A percentile compares a stretch with the other conserved stretches of the same genome.
Evolutionary conservation across 2,888 invertebrate species (phyloP).

Genomic region (Strigamia crassipes): DNA sequence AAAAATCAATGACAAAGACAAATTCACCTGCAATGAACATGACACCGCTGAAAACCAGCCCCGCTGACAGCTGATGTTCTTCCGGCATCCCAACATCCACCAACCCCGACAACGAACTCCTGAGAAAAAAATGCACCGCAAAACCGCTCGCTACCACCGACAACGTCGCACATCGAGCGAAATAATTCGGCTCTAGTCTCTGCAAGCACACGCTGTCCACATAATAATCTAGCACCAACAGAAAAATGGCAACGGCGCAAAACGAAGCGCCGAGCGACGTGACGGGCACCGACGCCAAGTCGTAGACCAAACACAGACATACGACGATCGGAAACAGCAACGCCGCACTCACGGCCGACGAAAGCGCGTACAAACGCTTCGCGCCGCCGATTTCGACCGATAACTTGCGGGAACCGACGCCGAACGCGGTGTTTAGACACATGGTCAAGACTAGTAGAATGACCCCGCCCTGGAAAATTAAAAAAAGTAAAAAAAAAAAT

Average conservation of each 20-base stretch:
- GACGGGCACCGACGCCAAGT: conserved; percentile 54
- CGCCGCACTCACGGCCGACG: conserved; percentile 59
- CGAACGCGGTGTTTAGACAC: conserved; percentile 60
- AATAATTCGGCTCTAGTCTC: conserved; percentile 56
- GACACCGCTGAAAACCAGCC: conserved; percentile 61
- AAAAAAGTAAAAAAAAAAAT: background rate
- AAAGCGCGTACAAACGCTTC: conserved; percentile 62
- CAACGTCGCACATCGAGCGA: conserved; percentile 59
- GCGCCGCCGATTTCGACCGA: conserved; percentile 64
- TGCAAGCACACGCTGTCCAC: conserved; percentile 59
- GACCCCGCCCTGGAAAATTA: conserved; percentile 60
- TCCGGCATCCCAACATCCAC: conserved; percentile 52
- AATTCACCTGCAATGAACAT: conserved; percentile 60
- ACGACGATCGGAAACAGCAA: conserved; percentile 61
- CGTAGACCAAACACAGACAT: conserved; percentile 58
- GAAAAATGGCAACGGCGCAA: conserved; percentile 58
- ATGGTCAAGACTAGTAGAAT: conserved; percentile 60
- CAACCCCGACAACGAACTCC: conserved; percentile 52
- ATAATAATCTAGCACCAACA: conserved; percentile 63
- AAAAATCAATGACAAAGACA: too few relatives aligned
- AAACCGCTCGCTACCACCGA: conserved; percentile 59
- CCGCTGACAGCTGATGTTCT: conserved; percentile 61
- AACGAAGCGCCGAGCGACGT: conserved; percentile 56
- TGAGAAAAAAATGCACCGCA: conserved; percentile 54
- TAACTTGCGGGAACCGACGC: conserved; percentile 59